A percentile compares a stretch with the other conserved stretches of the same genome.
phyloP scores from a whole-genome alignment of 2,888 invertebrate species.

The Cecidostiba fungosa region DNA sequence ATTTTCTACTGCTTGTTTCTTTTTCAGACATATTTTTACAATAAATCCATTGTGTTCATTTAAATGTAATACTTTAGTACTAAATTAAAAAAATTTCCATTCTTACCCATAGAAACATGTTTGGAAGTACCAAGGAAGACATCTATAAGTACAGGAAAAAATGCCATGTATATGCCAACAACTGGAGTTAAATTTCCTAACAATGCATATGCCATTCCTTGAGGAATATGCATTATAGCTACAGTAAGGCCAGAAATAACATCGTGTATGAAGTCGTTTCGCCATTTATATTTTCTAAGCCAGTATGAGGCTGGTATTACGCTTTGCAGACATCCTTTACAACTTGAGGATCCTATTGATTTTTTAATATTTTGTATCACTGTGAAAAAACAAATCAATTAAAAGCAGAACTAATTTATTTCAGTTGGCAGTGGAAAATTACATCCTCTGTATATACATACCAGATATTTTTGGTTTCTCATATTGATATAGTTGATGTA shows the following conservation, averaged over 20 bases:
- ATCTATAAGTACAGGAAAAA: slow-evolving; percentile 83
- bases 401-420: slow-evolving; percentile 37
- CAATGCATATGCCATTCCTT: slow-evolving; percentile 85
- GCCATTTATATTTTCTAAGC: slow-evolving; percentile 84
- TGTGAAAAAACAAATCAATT: slow-evolving; percentile 37
- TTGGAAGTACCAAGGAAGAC: slow-evolving; percentile 85
- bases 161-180: slow-evolving; percentile 83
- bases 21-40: no score
- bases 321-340: slow-evolving; percentile 70
- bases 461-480: slow-evolving; percentile 79
- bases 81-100: slow-evolving; percentile 4
- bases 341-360: slow-evolving; percentile 67
- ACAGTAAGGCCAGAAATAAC: slow-evolving; percentile 91
- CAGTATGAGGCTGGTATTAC: slow-evolving; percentile 84
- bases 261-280: slow-evolving; percentile 85
- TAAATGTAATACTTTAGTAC: background rate
- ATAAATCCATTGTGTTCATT: no score
- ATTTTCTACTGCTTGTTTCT: no score
- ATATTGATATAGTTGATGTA: slow-evolving; percentile 80
- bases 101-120: slow-evolving; percentile 86
- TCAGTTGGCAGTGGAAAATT: background rate
- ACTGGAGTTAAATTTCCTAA: slow-evolving; percentile 82
- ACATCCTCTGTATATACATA: slow-evolving; percentile 73
- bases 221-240: slow-evolving; percentile 92
- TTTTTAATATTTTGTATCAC: slow-evolving; percentile 61